Evolutionary conservation across 2,888 invertebrate genomes (phyloP).

Genomic region (Scaptomyza caliginosa): DNA sequence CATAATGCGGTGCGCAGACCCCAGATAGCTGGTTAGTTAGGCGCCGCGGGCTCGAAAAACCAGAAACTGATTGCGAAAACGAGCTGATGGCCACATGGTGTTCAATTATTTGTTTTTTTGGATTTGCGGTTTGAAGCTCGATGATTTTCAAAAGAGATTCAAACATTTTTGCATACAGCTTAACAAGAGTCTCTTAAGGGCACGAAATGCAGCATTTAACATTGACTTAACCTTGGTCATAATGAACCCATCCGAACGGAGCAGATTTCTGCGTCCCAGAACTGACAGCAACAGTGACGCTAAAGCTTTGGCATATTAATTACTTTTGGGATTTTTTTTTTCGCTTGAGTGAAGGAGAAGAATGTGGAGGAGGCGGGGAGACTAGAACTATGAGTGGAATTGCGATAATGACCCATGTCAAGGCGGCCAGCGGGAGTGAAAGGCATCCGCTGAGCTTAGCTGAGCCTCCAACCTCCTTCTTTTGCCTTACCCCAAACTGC

Average conservation of each 20-base stretch:
- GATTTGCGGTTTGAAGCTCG: conserved; percentile 16
- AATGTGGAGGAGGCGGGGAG: neutral
- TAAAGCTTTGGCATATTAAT: conserved; percentile 68
- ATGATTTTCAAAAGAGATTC: conserved; percentile 20
- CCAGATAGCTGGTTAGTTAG: conserved; percentile 53
- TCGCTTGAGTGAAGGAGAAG: neutral
- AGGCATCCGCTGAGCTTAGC: conserved; percentile 34
- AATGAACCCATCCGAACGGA: conserved; percentile 24
- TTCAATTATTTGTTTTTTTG: conserved; percentile 31
- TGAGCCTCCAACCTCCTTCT: neutral
- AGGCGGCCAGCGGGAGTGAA: conserved; percentile 62
- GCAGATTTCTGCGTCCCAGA: conserved; percentile 1
- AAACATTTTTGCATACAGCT: conserved; percentile 27
- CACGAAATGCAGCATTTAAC: conserved; percentile 32
- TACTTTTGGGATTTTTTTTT: conserved; percentile 57
- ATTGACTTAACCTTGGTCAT: conserved; percentile 58
- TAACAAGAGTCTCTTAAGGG: neutral
- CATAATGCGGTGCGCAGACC: conserved; percentile 60
- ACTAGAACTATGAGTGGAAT: conserved; percentile 37
- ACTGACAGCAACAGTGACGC: conserved; percentile 44
- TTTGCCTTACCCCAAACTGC: neutral
- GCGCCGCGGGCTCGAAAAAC: conserved; percentile 7
- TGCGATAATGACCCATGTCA: conserved; percentile 62
- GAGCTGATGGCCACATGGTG: conserved; percentile 27
- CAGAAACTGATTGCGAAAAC: conserved; percentile 20